Evolutionary conservation across 2,888 invertebrate genomes (phyloP).

Genomic region (Trypoxylon attenuatum): DNA sequence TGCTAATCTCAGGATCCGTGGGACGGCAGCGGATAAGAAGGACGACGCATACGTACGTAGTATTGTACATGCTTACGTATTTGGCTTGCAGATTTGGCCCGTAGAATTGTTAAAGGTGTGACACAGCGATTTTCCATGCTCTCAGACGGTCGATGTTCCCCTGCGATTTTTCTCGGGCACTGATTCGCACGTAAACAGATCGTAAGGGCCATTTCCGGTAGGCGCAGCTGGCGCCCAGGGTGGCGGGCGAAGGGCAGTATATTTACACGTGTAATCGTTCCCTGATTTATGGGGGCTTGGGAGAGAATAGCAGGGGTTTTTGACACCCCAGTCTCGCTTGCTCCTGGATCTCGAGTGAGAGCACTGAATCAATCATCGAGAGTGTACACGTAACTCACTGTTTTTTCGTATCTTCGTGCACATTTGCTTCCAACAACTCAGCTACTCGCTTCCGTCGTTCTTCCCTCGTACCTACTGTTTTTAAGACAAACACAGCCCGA

Average conservation of each 20-base stretch:
- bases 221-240: slow-evolving; percentile 37
- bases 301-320: slow-evolving; percentile 22
- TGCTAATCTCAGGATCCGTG: too few relatives aligned
- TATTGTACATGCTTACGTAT: neutral
- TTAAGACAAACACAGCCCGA: neutral
- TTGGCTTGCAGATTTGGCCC: neutral
- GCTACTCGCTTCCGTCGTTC: neutral
- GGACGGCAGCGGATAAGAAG: too few relatives aligned
- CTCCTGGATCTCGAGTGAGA: slow-evolving; percentile 16
- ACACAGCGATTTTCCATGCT: slow-evolving; percentile 5
- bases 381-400: slow-evolving; percentile 9
- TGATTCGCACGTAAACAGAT: slow-evolving; percentile 41
- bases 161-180: slow-evolving; percentile 41
- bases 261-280: slow-evolving; percentile 59
- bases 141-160: slow-evolving; percentile 15
- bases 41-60: neutral
- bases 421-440: neutral
- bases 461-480: neutral
- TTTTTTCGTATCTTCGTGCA: neutral
- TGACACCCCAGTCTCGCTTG: slow-evolving; percentile 12
- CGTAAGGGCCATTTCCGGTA: slow-evolving; percentile 35
- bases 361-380: slow-evolving; percentile 36
- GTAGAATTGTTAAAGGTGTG: neutral
- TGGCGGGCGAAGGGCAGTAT: slow-evolving; percentile 27
- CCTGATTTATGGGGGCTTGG: slow-evolving; percentile 50